Conservation (phyloP, 2,113 vertebrate species). For the Addax nasomaculatus region DNA sequence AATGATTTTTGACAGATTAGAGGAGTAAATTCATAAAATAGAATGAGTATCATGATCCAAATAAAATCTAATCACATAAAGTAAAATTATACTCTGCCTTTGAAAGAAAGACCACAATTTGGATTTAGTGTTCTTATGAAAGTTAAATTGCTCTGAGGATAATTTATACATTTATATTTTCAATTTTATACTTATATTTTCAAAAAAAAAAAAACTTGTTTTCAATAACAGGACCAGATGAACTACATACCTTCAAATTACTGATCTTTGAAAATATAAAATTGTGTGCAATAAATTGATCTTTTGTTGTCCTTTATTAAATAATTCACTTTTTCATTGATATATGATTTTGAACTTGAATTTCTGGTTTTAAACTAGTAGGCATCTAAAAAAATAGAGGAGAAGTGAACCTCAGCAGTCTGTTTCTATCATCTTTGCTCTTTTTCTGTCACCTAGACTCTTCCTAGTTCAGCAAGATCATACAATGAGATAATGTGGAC, state of each 20-base stretch:
- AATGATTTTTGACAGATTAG: neutral
- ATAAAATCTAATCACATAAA: neutral
- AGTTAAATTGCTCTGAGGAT: neutral
- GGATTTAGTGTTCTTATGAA: neutral
- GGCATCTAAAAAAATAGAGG: neutral
- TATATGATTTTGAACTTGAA: neutral
- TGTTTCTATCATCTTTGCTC: conserved; percentile 32
- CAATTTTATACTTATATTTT: neutral
- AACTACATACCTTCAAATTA: neutral
- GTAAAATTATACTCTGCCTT: neutral
- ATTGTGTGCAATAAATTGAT: neutral
- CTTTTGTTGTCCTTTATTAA: neutral
- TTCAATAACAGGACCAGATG: neutral
- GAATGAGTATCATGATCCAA: neutral
- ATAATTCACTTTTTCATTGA: conserved; percentile 16
- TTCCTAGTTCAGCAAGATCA: neutral
- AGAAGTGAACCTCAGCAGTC: conserved; percentile 13
- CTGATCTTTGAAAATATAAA: neutral
- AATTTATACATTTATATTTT: neutral
- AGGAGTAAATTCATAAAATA: neutral
- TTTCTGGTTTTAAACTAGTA: neutral
- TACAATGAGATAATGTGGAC: neutral
- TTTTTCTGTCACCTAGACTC: neutral
- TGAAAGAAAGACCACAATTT: neutral
- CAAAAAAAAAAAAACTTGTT: neutral